Conservation (phyloP, 2,888 invertebrate genomes). For the Osedax frankpressi region DNA sequence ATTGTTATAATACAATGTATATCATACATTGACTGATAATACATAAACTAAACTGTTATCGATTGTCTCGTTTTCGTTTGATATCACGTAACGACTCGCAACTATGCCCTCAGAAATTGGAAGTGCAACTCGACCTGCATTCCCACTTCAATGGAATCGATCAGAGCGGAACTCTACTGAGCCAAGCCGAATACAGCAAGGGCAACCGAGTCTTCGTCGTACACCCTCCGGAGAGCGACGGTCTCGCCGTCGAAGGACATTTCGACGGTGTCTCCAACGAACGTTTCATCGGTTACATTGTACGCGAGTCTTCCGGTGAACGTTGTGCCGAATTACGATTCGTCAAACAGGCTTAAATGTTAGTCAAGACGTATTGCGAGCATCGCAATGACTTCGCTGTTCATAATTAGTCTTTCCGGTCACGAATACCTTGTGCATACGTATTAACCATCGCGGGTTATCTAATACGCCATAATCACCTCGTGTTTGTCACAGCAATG, state of each 20-base stretch:
- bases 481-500: too few relatives aligned
- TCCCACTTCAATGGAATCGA: not conserved
- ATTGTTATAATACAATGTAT: too few relatives aligned
- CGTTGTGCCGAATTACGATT: conserved; percentile 7
- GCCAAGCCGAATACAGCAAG: conserved; percentile 3
- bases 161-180: not conserved
- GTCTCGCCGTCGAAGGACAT: not conserved
- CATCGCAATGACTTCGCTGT: too few relatives aligned
- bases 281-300: conserved; percentile 1
- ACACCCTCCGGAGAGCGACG: conserved; percentile 2
- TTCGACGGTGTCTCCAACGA: conserved; percentile 11
- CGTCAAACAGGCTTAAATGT: conserved; percentile 9
- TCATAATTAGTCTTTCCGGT: too few relatives aligned
- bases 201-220: not conserved
- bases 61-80: too few relatives aligned
- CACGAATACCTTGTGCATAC: too few relatives aligned
- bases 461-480: too few relatives aligned
- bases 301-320: not conserved
- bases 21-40: too few relatives aligned
- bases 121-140: not conserved
- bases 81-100: too few relatives aligned
- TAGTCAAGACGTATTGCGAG: too few relatives aligned
- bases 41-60: too few relatives aligned
- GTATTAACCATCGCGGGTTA: too few relatives aligned
- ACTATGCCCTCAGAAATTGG: not conserved